Percentiles rank a stretch among this genome's conserved stretches.
Conservation (phyloP, 2,797 vertebrate genomes). For the Chromis chromis region DNA sequence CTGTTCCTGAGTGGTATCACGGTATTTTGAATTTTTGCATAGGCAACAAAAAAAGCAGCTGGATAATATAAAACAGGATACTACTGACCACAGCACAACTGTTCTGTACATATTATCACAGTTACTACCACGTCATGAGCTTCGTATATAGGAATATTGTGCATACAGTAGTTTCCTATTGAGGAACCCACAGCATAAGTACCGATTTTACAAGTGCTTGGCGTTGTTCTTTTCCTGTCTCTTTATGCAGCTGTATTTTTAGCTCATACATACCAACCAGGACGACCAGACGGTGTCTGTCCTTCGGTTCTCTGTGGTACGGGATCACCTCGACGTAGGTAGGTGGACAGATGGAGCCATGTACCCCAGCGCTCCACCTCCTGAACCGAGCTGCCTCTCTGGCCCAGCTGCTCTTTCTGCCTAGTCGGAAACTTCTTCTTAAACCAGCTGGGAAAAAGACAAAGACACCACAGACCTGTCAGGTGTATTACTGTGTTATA, state of each 20-base stretch:
- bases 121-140: neutral
- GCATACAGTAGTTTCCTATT: neutral
- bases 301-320: slow-evolving; percentile 83
- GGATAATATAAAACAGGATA: slow-evolving; percentile 52
- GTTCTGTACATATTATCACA: neutral
- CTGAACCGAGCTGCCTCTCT: slow-evolving; percentile 85
- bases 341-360: slow-evolving; percentile 80
- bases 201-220: neutral
- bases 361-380: slow-evolving; percentile 85
- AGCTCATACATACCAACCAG: slow-evolving; percentile 88
- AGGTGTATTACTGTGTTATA: neutral
- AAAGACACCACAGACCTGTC: neutral
- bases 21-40: slow-evolving; percentile 19
- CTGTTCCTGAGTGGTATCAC: slow-evolving; percentile 30
- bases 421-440: slow-evolving; percentile 94
- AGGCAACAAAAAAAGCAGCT: slow-evolving; percentile 5
- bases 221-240: neutral
- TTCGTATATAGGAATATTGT: neutral
- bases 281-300: slow-evolving; percentile 88
- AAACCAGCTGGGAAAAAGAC: slow-evolving; percentile 86
- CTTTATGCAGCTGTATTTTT: neutral
- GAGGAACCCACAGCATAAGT: neutral
- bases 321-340: slow-evolving; percentile 91
- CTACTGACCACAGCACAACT: slow-evolving; percentile 2
- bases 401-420: slow-evolving; percentile 88